Base-by-base conservation (phyloP, 2,888 invertebrate genomes). In the Venustoraphidia nigricollis region DNA sequence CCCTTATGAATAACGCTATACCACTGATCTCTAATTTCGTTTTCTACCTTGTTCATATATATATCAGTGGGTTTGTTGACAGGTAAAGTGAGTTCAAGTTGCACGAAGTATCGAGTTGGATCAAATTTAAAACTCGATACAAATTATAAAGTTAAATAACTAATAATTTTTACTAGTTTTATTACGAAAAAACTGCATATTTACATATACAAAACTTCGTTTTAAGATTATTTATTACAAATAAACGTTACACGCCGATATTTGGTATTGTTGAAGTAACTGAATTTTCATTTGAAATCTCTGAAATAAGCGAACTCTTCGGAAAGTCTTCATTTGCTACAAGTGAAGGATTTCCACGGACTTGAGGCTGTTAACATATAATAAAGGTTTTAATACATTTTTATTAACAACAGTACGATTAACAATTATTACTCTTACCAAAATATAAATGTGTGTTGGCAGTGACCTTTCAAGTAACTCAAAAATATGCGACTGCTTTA, bases 361-460 rank as follows among this genome's bases (percentile, higher is more conserved):
- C 57, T 57, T 61, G 60, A n/a, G 62, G 62, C 62, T 62, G 55
- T 39, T 57, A 59, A 47, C 43, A 45, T 47, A 47, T 35, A 41
- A 50, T 50, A 42, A 37, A 35, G 35, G 35, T 17, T 36, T 37
- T n/a, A 49, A 11, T 43, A 13, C n/a, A 34, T 49, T 13, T 10
- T 38, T 10, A 14, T 38, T 14, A 34, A 46, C 14, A 38, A n/a
- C 14, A 11, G 27, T 41, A 45, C 8, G 10, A 14, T 17, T 10
- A 14, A 50, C 17, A 11, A 49, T 47, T 13, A 34, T 8, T 52
- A 39, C 53, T 55, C 63, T 65, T 64, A 77, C 77, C 78, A 80
- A 73, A 49, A 82, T 76, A 57, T 77, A 81, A 54, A 82, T 71
- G 59, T 79, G 76, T 50, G 75, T 72, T 27, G 80, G 80, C 51